Evolutionary conservation across 92 coral and sea anemone genomes (phyloP).

Genomic region (Phymanthus crucifer): DNA sequence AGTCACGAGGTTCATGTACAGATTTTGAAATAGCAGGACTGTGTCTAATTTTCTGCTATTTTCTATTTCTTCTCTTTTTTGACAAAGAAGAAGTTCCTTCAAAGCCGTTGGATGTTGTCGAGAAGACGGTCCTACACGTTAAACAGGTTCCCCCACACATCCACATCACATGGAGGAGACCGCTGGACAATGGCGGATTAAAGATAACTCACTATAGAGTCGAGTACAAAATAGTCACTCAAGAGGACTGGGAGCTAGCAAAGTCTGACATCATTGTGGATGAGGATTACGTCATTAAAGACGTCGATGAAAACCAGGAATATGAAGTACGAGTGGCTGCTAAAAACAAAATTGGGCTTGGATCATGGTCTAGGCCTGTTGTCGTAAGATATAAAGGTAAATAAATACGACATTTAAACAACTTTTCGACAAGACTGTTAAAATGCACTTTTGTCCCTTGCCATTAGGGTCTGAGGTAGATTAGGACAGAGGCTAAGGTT

Average conservation of each 20-base stretch:
- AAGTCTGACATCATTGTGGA: conserved; percentile 9
- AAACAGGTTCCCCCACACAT: conserved; percentile 27
- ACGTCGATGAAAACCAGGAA: conserved; percentile 12
- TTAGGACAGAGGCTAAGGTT: too few species aligned
- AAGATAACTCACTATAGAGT: conserved; percentile 15
- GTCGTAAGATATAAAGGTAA: conserved; percentile 36
- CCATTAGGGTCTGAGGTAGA: too few species aligned
- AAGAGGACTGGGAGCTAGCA: conserved; percentile 39
- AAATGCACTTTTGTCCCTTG: background rate
- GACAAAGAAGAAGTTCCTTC: conserved; percentile 36
- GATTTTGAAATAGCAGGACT: too few species aligned
- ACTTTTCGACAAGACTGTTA: background rate
- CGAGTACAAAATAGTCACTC: conserved; percentile 26
- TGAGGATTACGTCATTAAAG: conserved; percentile 21
- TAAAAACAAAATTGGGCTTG: conserved; percentile 25
- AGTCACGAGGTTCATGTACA: too few species aligned
- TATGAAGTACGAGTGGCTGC: conserved; percentile 35
- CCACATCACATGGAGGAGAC: conserved; percentile 42
- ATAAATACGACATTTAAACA: background rate
- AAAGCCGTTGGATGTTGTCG: conserved; percentile 27
- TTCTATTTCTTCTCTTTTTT: background rate
- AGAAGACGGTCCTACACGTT: conserved; percentile 17
- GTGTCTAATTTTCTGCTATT: background rate
- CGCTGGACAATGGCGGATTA: conserved; percentile 41
- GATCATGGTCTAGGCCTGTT: conserved; percentile 27